Percentiles rank a stretch among this genome's conserved stretches.
phyloP scores from a whole-genome alignment of 2,113 vertebrate species.

The Oncorhynchus kisutch region DNA sequence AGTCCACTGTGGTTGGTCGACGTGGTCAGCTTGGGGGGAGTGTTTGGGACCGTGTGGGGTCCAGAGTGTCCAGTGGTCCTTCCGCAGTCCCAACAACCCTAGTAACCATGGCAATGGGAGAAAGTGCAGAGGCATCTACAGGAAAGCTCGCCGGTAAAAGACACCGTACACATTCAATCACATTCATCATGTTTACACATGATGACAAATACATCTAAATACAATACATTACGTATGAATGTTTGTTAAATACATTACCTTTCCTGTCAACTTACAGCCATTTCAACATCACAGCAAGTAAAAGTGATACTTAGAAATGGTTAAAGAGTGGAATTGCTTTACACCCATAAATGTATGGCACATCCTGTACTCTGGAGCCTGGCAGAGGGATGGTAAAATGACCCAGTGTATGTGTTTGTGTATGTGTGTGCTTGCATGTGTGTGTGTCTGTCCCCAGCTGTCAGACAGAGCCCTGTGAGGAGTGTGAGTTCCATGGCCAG shows the following conservation, averaged over 20 bases:
- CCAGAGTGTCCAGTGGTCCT: conserved; percentile 91
- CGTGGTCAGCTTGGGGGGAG: conserved; percentile 87
- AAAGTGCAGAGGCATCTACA: conserved; percentile 82
- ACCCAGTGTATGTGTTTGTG: conserved; percentile 4
- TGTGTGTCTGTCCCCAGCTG: conserved; percentile 69
- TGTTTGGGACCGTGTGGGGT: conserved; percentile 85
- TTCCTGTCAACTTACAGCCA: too few species aligned
- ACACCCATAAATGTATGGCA: too few species aligned
- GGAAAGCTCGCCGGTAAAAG: conserved; percentile 84
- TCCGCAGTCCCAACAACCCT: conserved; percentile 88
- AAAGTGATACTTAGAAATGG: too few species aligned
- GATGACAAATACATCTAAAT: neutral
- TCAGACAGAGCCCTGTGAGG: conserved; percentile 77
- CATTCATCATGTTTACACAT: neutral
- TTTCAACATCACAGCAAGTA: too few species aligned
- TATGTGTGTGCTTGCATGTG: conserved; percentile 11
- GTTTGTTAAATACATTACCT: too few species aligned
- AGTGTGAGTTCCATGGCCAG: conserved; percentile 75
- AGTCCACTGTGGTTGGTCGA: conserved; percentile 90
- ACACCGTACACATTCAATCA: neutral
- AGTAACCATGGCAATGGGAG: conserved; percentile 68
- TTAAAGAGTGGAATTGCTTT: too few species aligned
- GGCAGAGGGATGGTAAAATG: neutral
- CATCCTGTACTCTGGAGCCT: neutral
- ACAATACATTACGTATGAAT: neutral